A percentile compares a stretch with the other conserved stretches of the same genome.
These are phyloP conservation scores for Barypeithes pellucidus DNA, from an alignment of 2,888 invertebrate species.

Conservation along the genomic window DNA sequence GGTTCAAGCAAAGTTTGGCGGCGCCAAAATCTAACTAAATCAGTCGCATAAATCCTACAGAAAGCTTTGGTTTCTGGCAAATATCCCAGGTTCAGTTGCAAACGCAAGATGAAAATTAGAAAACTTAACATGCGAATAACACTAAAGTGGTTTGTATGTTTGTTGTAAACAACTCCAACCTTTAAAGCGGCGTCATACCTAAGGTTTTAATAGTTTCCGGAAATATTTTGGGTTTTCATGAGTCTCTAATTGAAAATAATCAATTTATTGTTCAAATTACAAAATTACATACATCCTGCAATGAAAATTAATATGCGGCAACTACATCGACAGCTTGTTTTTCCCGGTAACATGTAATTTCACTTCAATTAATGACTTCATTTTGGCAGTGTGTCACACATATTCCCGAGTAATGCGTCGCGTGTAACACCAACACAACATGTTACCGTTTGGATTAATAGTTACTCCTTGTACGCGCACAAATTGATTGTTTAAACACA, in stretches of 20 bases:
- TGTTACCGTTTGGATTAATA: constrained; percentile 13
- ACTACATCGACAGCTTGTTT: constrained; percentile 3
- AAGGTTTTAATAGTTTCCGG: no score
- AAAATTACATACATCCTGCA: constrained; percentile 10
- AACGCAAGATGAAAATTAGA: neutral
- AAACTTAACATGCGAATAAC: neutral
- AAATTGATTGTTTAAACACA: neutral
- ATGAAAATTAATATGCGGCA: constrained; percentile 22
- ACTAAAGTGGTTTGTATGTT: neutral
- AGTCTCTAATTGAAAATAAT: no score
- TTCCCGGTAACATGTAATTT: constrained; percentile 24
- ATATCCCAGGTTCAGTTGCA: constrained; percentile 1
- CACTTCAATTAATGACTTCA: constrained; percentile 27
- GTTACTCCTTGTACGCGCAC: neutral
- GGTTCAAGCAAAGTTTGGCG: neutral
- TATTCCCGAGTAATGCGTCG: constrained; percentile 13
- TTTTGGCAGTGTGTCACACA: constrained; percentile 10
- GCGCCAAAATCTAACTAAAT: neutral
- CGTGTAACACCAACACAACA: constrained; percentile 3
- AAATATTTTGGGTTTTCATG: no score
- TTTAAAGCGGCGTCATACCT: no score
- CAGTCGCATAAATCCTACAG: neutral
- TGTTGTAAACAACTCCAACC: no score
- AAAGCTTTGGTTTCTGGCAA: neutral
- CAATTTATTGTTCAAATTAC: neutral